phyloP scores from a whole-genome alignment of 1,140 invertebrate species.

The Lysiphlebus fabarum region DNA sequence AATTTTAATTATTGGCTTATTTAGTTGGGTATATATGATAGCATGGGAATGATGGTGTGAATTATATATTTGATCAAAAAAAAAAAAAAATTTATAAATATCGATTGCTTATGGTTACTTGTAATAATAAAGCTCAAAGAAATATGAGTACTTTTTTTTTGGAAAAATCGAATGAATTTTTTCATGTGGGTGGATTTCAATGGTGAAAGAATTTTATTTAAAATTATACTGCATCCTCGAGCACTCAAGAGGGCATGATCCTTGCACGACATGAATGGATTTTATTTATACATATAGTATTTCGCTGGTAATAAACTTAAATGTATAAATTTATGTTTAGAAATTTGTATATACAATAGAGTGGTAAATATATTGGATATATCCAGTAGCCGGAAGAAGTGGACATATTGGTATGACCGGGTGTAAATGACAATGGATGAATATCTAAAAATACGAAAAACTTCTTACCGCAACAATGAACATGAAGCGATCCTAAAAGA shows the following conservation, averaged over 20 bases:
- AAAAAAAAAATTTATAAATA: too few species aligned
- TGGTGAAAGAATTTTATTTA: not conserved
- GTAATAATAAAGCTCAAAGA: not conserved
- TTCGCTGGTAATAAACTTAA: too few species aligned
- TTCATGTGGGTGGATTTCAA: too few species aligned
- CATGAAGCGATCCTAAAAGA: slow-evolving; percentile 48
- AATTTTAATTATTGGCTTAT: too few species aligned
- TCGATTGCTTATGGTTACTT: not conserved
- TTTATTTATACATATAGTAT: too few species aligned
- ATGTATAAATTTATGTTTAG: too few species aligned
- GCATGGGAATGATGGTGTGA: not conserved
- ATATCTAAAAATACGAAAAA: slow-evolving; percentile 38
- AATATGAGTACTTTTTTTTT: too few species aligned
- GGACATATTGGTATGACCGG: slow-evolving; percentile 1
- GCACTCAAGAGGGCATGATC: slow-evolving; percentile 42
- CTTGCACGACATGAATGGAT: not conserved
- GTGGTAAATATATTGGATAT: not conserved
- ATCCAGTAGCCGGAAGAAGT: slow-evolving; percentile 28
- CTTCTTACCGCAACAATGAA: slow-evolving; percentile 53
- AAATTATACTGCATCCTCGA: slow-evolving; percentile 34
- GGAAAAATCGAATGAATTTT: too few species aligned
- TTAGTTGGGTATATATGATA: too few species aligned
- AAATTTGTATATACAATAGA: too few species aligned
- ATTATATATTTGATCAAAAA: too few species aligned
- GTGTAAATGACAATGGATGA: slow-evolving; percentile 12